These are phyloP conservation scores for Eupithecia subumbrata DNA, from an alignment of 2,888 invertebrate genomes.

Conservation along the genomic window DNA sequence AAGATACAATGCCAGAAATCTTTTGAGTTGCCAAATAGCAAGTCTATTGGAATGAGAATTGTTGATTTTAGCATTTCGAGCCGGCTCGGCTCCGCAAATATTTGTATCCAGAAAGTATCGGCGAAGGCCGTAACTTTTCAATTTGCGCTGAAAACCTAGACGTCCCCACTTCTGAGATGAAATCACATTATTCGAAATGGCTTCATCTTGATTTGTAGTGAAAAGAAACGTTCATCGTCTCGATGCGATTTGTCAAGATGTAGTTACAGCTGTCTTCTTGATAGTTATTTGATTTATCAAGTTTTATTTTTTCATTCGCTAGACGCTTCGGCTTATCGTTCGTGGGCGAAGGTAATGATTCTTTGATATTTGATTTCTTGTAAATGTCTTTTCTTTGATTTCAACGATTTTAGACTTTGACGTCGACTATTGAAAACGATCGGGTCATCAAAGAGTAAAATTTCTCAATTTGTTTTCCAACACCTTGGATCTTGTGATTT, in stretches of 20 bases:
- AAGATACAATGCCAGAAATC: slow-evolving; percentile 10
- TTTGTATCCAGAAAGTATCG: slow-evolving; percentile 31
- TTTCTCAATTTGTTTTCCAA: background rate
- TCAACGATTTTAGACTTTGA: background rate
- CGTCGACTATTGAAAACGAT: background rate
- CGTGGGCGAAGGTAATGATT: background rate
- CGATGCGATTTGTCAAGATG: slow-evolving; percentile 14
- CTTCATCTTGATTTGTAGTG: slow-evolving; percentile 33
- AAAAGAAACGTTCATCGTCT: slow-evolving; percentile 28
- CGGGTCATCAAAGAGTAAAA: background rate
- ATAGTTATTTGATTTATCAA: slow-evolving; percentile 8
- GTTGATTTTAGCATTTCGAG: slow-evolving; percentile 24
- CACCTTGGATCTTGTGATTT: background rate
- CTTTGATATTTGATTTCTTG: background rate
- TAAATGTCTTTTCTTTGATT: background rate
- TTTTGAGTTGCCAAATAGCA: slow-evolving; percentile 16
- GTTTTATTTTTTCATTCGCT: background rate
- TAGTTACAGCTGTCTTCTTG: slow-evolving; percentile 6
- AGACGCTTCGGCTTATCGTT: background rate
- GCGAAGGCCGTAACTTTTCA: slow-evolving; percentile 25
- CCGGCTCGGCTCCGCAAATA: slow-evolving; percentile 21
- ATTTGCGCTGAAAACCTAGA: slow-evolving; percentile 32
- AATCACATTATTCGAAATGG: slow-evolving; percentile 35
- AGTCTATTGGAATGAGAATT: slow-evolving; percentile 14
- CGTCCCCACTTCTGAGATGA: slow-evolving; percentile 25